Evolutionary conservation across 2,113 vertebrate genomes (phyloP).

Genomic region (Delphinus delphis): DNA sequence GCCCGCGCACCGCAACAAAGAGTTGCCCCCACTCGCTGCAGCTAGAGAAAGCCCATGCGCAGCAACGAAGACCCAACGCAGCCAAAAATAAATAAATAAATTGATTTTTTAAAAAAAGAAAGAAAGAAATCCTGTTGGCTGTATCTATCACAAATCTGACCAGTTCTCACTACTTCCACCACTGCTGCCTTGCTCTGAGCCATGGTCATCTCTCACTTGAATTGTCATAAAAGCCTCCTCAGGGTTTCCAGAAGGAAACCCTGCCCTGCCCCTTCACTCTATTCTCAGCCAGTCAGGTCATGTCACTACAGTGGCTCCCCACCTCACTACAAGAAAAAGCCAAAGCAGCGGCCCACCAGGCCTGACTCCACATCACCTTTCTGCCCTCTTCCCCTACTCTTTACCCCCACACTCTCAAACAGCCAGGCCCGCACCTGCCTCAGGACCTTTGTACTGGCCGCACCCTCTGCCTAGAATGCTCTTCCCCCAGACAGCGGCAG

Average conservation of each 20-base stretch:
- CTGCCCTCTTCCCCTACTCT: background rate
- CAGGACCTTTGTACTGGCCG: background rate
- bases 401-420: background rate
- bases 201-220: background rate
- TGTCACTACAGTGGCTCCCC: fast-evolving
- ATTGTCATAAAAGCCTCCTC: background rate
- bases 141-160: background rate
- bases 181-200: background rate
- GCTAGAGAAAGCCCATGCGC: background rate
- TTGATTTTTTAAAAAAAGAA: background rate
- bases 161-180: background rate
- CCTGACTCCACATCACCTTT: background rate
- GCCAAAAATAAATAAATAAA: background rate
- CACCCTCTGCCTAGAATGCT: background rate
- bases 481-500: background rate
- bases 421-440: background rate
- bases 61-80: background rate
- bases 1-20: no score
- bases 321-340: background rate
- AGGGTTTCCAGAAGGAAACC: no score
- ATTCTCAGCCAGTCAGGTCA: background rate
- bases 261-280: background rate
- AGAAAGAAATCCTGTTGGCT: background rate
- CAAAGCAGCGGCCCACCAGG: background rate
- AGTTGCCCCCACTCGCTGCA: background rate